Conservation (phyloP, 2,797 vertebrate species). For the Dicrostonyx torquatus region DNA sequence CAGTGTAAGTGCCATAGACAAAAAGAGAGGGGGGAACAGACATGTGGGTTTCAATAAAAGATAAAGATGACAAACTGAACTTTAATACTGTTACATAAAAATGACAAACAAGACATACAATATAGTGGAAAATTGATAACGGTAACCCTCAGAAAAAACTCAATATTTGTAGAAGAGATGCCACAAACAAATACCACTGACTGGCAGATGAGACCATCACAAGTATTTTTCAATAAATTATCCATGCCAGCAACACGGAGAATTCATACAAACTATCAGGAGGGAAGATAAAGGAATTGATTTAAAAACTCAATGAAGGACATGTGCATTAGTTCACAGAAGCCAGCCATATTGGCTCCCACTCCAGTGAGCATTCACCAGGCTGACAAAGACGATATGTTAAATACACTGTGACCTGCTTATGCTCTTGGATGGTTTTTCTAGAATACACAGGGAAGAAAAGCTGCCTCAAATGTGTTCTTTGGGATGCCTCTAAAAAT, state of each 20-base stretch:
- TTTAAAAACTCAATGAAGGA: not conserved
- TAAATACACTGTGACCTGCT: not conserved
- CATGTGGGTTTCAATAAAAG: not conserved
- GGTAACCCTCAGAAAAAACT: not conserved
- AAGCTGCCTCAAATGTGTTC: not conserved
- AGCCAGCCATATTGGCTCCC: not conserved
- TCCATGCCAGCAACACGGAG: not conserved
- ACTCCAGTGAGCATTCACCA: not conserved
- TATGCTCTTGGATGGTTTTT: not conserved
- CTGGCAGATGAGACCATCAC: not conserved
- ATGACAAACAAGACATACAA: constrained; percentile 24
- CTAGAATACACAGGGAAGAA: not conserved
- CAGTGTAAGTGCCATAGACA: not conserved
- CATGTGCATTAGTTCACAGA: not conserved
- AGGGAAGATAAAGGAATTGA: not conserved
- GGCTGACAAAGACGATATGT: not conserved
- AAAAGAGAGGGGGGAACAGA: not conserved
- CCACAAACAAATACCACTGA: not conserved
- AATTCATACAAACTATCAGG: not conserved
- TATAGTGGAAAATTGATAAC: not conserved
- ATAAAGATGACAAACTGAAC: not conserved
- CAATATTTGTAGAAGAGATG: not conserved
- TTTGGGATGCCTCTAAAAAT: constrained; percentile 20
- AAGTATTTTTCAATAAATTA: constrained; percentile 10
- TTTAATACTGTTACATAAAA: constrained; percentile 27